Evolutionary conservation across 2,113 vertebrate species (phyloP).

Genomic region (Campylomormyrus tamandua): DNA sequence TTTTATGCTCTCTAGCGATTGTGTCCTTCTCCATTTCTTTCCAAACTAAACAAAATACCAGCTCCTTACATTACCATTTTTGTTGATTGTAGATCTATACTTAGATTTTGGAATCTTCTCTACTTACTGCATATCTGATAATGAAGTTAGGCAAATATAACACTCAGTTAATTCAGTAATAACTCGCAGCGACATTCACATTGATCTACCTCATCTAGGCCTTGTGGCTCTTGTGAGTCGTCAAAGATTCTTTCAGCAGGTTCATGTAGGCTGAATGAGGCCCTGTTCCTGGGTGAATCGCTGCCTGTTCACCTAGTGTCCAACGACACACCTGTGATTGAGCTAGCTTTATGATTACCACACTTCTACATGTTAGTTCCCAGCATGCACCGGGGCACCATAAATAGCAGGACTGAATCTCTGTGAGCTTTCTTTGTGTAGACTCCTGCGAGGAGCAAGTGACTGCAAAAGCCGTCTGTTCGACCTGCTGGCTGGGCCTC

Average conservation of each 20-base stretch:
- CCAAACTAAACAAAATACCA: neutral
- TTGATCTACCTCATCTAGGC: neutral
- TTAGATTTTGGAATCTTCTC: neutral
- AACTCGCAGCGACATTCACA: neutral
- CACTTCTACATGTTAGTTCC: slow-evolving; percentile 27
- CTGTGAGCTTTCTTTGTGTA: slow-evolving; percentile 49
- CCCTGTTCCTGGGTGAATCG: slow-evolving; percentile 49
- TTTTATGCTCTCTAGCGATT: neutral
- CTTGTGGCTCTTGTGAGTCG: neutral
- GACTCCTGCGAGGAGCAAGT: slow-evolving; percentile 34
- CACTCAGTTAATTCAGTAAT: neutral
- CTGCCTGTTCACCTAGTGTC: slow-evolving; percentile 53
- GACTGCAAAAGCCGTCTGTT: slow-evolving; percentile 23
- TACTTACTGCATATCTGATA: neutral
- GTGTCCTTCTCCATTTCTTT: neutral
- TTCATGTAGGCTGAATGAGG: slow-evolving; percentile 60
- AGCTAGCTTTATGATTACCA: slow-evolving; percentile 22
- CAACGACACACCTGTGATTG: slow-evolving; percentile 32
- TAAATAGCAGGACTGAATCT: slow-evolving; percentile 42
- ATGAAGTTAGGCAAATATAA: neutral
- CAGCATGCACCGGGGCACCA: slow-evolving; percentile 34
- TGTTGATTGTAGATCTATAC: neutral
- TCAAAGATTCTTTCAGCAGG: slow-evolving; percentile 47
- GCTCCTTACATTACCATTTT: neutral
- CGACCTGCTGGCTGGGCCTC: slow-evolving; percentile 17